Base-by-base conservation (phyloP, 2,888 invertebrate genomes). In the Charanyca ferruginea region DNA sequence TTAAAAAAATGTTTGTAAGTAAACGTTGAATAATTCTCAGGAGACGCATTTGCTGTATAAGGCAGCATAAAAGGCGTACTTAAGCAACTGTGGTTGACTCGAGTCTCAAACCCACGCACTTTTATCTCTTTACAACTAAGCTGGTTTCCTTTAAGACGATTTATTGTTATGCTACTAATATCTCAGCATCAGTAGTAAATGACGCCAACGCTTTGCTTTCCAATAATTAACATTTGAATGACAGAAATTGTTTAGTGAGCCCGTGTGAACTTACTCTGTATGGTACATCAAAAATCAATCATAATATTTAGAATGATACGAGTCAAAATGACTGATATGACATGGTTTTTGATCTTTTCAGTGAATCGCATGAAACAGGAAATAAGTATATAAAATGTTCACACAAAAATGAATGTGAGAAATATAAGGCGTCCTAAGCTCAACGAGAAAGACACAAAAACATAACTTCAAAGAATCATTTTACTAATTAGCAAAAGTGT, bases 91-190 rank as follows among this genome's bases (percentile, higher is more conserved):
- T 87, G 87, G 87, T 87, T 87, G 83, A 79, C 86, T 86, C 73
- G 81, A 82, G 85, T 86, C 84, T 81, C 79, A 66, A 81, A 83
- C 95, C 95, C 94, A 94, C 95, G 94, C 95, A 89, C 83, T 86
- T 93, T 92, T 94, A 93, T 95, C 93, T 93, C 90, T 91, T 90
- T 89, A 91, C 90, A 90, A 88, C 90, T 89, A 86, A 91, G 91
- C 92, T 90, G 90, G 92, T 92, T 93, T 89, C 90, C 91, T 92
- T 90, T 92, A 89, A 89, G 87, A 90, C 88, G 85, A 92, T 93
- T 94, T 94, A 94, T 94, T 91, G 91, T 93, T 87, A 89, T 87
- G 94, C 94, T 93, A 94, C 94, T 91, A 89, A 91, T 88, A 91
- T 86, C 87, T 87, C 81, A 83, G 85, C 84, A 85, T 86, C 88